Evolutionary conservation across 2,113 vertebrate genomes (phyloP), one percentile per base, ranked within the genome.

Genomic region (Ammodytes marinus): DNA sequence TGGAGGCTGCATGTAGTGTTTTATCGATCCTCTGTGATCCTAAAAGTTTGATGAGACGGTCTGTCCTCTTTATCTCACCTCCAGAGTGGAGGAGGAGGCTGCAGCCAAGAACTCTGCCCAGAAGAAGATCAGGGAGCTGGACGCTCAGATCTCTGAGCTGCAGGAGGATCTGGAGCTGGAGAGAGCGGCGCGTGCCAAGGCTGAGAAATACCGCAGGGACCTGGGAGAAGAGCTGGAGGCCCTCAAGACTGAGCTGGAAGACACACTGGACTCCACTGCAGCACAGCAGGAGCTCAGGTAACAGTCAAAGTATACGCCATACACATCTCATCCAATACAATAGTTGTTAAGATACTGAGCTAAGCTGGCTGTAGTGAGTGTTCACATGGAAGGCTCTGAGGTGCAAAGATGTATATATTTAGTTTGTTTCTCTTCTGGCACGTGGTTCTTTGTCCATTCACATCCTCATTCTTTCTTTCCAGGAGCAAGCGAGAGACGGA

Each of bases 161-260:
- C 97, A 99, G 91, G 98, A 99, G 86, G 98, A 99, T 82, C 89
- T 99, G 80, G 98, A 99, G 54, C 95, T 98, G 6, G 98, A 99
- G 93, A 95, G 94, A 60, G 95, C 94, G 11, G 95, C 93, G 0
- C 95, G 98, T 12, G 88, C 93, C 64, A 99, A 99, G 92, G 97
- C 97, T 0, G 98, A 99, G 86, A 98, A 98, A 85, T 96, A 97
- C 35, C 97, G 97, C 42, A 90, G 97, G 69, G 98, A 99, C 80
- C 95, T 99, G 10, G 96, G 96, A 27, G 98, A 99, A 83, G 98
- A 99, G 89, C 94, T 99, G 79, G 98, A 99, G 85, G 98, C 98
- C 0, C 88, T 99, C 54, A 99, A 99, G 90, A 98, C 97, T 0
- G 98, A 99, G 86, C 87, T 99, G 83, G 97, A 99, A 84, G 98